Evolutionary conservation across 2,888 invertebrate species (phyloP).

Genomic region (Leptinotarsa tumamoca): DNA sequence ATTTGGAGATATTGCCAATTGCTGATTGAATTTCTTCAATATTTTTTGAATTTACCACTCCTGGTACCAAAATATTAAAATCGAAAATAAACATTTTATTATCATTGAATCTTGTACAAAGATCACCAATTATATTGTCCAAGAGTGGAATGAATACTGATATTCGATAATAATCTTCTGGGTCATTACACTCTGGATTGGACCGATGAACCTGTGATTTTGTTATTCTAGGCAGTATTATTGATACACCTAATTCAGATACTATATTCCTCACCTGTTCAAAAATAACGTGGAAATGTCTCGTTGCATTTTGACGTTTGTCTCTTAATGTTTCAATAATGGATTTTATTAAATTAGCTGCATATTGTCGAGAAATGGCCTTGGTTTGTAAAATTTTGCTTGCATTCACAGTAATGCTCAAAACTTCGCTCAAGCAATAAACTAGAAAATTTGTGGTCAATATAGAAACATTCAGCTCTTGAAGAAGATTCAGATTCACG

Average conservation of each 20-base stretch:
- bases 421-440: not conserved
- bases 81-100: not conserved
- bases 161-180: constrained; percentile 4
- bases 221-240: not conserved
- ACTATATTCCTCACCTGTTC: not conserved
- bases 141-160: constrained; percentile 4
- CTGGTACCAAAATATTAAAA: not conserved
- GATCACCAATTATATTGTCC: not conserved
- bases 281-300: not conserved
- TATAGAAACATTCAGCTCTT: constrained; percentile 12
- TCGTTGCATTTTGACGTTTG: not conserved
- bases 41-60: not conserved
- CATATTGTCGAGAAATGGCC: not conserved
- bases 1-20: too few species aligned
- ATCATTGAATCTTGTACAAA: not conserved
- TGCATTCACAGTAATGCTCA: not conserved
- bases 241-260: constrained; percentile 1
- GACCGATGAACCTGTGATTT: not conserved
- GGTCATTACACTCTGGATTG: not conserved
- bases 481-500: not conserved
- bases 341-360: not conserved
- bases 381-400: constrained; percentile 14
- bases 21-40: not conserved
- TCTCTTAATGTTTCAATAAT: not conserved
- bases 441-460: constrained; percentile 8